These are phyloP conservation scores for Ellobius talpinus DNA, from an alignment of 2,113 vertebrate genomes.

Conservation along the genomic window DNA sequence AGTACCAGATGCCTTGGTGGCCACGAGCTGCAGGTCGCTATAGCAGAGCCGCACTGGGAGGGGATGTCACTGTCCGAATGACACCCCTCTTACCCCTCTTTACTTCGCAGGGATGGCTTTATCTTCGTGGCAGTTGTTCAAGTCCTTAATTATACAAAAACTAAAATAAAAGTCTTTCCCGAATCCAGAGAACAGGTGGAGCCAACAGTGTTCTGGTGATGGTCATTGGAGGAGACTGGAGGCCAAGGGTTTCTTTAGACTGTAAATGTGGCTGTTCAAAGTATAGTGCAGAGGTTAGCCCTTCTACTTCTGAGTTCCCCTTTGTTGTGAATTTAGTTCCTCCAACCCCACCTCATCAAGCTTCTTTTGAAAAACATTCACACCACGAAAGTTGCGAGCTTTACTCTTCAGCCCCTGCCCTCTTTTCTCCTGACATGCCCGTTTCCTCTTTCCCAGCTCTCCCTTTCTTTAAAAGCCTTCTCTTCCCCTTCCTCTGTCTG, in stretches of 20 bases:
- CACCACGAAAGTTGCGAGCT: not conserved
- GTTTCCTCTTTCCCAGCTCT: not conserved
- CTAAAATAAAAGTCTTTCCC: not conserved
- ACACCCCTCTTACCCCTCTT: slow-evolving; percentile 59
- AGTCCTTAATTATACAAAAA: not conserved
- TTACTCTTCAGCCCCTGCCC: not conserved
- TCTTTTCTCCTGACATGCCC: not conserved
- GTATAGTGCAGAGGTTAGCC: not conserved
- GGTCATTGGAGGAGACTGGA: not conserved
- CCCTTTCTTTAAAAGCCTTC: not conserved
- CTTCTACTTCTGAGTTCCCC: not conserved
- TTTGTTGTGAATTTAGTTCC: not conserved
- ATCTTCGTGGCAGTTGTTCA: slow-evolving; percentile 29
- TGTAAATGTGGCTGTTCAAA: not conserved
- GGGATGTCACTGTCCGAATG: slow-evolving; percentile 61
- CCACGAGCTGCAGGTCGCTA: slow-evolving; percentile 77
- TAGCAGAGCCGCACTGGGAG: slow-evolving; percentile 62
- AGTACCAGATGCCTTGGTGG: slow-evolving; percentile 85
- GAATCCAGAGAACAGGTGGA: not conserved
- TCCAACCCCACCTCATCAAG: not conserved
- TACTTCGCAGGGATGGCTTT: slow-evolving; percentile 55
- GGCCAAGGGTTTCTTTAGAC: not conserved
- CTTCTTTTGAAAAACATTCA: slow-evolving; percentile 33
- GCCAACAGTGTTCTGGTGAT: not conserved
- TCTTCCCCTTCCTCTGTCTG: not conserved